A percentile compares a stretch with the other conserved stretches of the same genome.
phyloP scores from a whole-genome alignment of 2,888 invertebrate genomes.

The Geotrupes spiniger region DNA sequence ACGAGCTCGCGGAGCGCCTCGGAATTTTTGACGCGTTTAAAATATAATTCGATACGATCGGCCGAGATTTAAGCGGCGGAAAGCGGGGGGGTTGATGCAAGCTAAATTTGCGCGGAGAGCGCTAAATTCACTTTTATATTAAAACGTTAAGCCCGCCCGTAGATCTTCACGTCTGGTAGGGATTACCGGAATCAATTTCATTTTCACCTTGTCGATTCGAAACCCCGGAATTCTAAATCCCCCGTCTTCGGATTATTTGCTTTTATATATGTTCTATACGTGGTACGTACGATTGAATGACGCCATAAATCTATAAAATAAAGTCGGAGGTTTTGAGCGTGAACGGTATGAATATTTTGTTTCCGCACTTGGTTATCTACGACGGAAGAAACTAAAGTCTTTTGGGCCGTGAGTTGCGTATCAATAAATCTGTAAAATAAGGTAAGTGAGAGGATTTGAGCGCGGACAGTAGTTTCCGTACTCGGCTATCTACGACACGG shows the following conservation, averaged over 20 bases:
- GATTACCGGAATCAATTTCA: slow-evolving; percentile 22
- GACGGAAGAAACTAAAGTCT: not conserved
- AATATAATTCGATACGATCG: no score
- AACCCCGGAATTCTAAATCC: slow-evolving; percentile 5
- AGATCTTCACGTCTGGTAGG: slow-evolving; percentile 2
- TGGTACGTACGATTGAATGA: no score
- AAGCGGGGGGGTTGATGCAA: not conserved
- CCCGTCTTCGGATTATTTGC: slow-evolving; percentile 1
- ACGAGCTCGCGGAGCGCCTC: no score
- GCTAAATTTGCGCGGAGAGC: slow-evolving; percentile 1
- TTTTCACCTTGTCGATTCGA: slow-evolving; percentile 15
- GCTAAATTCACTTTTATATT: slow-evolving; percentile 6
- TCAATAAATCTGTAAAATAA: not conserved
- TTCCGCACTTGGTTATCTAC: not conserved
- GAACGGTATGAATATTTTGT: not conserved
- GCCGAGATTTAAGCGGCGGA: no score
- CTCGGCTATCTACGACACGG: no score
- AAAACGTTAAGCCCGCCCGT: not conserved
- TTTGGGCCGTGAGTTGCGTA: not conserved
- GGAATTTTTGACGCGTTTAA: no score
- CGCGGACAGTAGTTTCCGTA: no score
- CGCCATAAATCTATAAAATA: no score
- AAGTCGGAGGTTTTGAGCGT: no score
- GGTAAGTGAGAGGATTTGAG: not conserved
- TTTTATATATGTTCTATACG: no score